Evolutionary conservation across 2,113 vertebrate species (phyloP).

Genomic region (Zosterops hypoxanthus): DNA sequence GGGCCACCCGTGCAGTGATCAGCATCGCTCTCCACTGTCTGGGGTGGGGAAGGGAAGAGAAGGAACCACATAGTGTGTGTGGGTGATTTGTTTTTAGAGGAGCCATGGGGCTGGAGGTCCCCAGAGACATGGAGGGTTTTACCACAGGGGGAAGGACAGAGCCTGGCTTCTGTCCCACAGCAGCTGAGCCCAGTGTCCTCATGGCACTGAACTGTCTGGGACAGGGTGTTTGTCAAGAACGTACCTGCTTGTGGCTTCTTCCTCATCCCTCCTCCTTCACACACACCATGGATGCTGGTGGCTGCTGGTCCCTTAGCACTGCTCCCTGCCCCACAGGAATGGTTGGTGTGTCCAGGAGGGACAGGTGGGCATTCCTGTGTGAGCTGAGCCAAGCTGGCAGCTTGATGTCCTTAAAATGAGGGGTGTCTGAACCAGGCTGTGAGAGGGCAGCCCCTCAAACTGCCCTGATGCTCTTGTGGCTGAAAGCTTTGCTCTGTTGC

Average conservation of each 20-base stretch:
- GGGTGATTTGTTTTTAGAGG: neutral
- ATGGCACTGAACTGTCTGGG: rapidly evolving
- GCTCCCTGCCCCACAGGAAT: neutral
- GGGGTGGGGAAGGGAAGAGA: neutral
- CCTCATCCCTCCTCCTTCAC: neutral
- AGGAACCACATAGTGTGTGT: neutral
- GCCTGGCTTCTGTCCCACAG: neutral
- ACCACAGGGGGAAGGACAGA: neutral
- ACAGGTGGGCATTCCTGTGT: neutral
- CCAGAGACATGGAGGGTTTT: neutral
- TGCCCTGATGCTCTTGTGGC: rapidly evolving
- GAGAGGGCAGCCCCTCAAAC: neutral
- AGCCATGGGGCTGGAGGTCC: neutral
- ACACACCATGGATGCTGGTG: neutral
- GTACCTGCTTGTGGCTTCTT: neutral
- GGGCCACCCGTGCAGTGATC: neutral
- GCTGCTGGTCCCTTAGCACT: neutral
- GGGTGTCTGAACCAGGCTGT: neutral
- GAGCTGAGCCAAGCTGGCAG: neutral
- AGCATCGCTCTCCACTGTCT: neutral
- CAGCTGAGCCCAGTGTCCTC: neutral
- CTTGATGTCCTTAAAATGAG: neutral
- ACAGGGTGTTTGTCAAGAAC: neutral
- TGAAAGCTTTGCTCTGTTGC: neutral
- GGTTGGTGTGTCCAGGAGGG: neutral